Evolutionary conservation across 2,113 vertebrate species (phyloP), one percentile per base, ranked within the genome.

Genomic region (Phocoena sinus): DNA sequence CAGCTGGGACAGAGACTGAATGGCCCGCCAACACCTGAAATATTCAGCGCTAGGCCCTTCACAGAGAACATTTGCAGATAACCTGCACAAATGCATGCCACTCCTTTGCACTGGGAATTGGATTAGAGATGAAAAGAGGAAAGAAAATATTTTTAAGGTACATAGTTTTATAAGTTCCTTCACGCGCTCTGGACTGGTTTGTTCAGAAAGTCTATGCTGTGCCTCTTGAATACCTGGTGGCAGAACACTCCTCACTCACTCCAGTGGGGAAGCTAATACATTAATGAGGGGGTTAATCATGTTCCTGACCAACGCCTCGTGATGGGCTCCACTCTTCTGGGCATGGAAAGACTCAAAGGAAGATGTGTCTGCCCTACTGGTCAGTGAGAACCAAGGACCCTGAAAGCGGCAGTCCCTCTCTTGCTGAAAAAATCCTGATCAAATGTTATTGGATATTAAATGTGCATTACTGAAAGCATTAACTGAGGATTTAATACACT

Each of bases 381-480:
- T 65, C 73, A 91, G 9, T 33, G 77, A 95, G 77, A 95, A 88
- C 41, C 71, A 85, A 95, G 73, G 62, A 94, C 41, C 41, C 23
- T 9, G 77, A 80, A 87, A 60, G 63, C 23, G 56, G 50, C 26
- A 76, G 28, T 71, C 25, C 79, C 93, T 97, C 74, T 87, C 79
- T 95, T 26, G 12, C 63, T 82, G 85, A 97, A 97, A 98, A 96
- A 36, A 95, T 93, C 83, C 94, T 97, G 98, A 98, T 98, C 91
- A 98, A 97, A 88, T 98, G 62, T 97, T 98, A 95, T 94, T 96
- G 85, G 91, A 82, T 96, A 21, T 93, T 98, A 98, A 97, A 98
- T 68, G 74, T 91, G 88, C 90, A 93, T 93, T 23, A 20, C 85
- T 89, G 62, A 12, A 97, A 96, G 80, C 81, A 97, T 97, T 98